Conservation (phyloP, 1,140 invertebrate genomes). For the Colletes gigas region DNA sequence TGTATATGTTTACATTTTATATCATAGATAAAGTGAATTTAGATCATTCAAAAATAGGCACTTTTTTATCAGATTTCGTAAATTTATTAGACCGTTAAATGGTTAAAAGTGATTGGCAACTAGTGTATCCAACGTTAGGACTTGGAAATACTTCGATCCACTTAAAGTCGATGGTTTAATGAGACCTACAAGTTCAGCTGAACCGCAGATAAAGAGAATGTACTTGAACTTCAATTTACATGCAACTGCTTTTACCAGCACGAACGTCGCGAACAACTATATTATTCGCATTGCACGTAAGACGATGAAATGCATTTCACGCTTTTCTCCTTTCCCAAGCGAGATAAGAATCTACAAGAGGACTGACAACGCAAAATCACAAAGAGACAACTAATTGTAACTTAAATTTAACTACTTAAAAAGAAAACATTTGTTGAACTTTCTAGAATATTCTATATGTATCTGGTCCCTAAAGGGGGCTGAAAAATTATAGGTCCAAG, state of each 20-base stretch:
- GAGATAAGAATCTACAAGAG: no score
- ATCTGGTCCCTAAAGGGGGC: no score
- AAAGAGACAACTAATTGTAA: not conserved
- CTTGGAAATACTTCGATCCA: not conserved
- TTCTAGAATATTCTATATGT: no score
- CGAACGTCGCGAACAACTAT: not conserved
- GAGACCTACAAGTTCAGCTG: not conserved
- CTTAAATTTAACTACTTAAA: no score
- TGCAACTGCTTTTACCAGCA: slow-evolving; percentile 49
- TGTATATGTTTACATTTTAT: no score
- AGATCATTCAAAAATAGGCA: no score
- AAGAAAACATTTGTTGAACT: not conserved
- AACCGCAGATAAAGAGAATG: slow-evolving; percentile 7
- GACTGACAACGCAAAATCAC: not conserved
- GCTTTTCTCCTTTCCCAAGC: not conserved
- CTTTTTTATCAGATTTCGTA: no score
- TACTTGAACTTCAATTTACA: slow-evolving; percentile 65
- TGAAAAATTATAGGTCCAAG: no score
- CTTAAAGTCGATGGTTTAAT: not conserved
- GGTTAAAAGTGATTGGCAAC: no score
- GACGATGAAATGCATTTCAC: not conserved
- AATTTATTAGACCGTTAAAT: no score
- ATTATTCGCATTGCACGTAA: not conserved
- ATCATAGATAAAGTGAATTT: no score
- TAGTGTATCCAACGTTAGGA: no score